A percentile compares a stretch with the other conserved stretches of the same genome.
These are phyloP conservation scores for Porphyrio hochstetteri DNA, from an alignment of 2,113 vertebrate species.

Conservation along the genomic window DNA sequence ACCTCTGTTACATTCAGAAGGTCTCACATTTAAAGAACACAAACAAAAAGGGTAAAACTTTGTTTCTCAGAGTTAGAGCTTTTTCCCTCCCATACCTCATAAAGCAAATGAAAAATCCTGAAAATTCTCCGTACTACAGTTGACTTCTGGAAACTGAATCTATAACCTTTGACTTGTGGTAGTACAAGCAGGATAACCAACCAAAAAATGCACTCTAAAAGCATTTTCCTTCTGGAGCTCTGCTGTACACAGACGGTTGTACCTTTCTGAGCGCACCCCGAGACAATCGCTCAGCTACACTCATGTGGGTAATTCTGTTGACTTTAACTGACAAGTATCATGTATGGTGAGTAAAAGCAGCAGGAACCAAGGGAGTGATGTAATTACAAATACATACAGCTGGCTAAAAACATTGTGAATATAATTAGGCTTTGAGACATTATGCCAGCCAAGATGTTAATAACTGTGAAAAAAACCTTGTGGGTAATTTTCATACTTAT, in stretches of 20 bases:
- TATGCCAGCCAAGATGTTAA: constrained; percentile 42
- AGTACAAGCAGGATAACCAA: background rate
- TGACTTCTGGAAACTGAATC: background rate
- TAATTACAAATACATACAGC: constrained; percentile 14
- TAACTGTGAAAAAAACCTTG: background rate
- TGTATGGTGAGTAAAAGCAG: background rate
- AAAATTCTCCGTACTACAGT: background rate
- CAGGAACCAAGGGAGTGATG: constrained; percentile 3
- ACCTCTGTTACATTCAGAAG: background rate
- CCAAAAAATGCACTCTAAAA: no score
- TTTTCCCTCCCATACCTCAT: background rate
- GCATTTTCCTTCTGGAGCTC: background rate
- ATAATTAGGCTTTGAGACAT: constrained; percentile 58
- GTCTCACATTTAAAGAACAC: background rate
- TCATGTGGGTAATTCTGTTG: background rate
- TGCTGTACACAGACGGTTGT: background rate
- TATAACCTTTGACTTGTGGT: background rate
- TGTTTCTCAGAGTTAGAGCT: background rate
- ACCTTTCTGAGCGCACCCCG: background rate
- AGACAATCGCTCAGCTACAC: background rate
- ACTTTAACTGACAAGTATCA: background rate
- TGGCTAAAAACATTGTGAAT: constrained; percentile 22
- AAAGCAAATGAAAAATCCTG: background rate
- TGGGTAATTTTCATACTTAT: constrained; percentile 63
- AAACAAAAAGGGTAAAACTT: background rate